phyloP scores from a whole-genome alignment of 2,797 vertebrate species.

The Manis crassicaudata region DNA sequence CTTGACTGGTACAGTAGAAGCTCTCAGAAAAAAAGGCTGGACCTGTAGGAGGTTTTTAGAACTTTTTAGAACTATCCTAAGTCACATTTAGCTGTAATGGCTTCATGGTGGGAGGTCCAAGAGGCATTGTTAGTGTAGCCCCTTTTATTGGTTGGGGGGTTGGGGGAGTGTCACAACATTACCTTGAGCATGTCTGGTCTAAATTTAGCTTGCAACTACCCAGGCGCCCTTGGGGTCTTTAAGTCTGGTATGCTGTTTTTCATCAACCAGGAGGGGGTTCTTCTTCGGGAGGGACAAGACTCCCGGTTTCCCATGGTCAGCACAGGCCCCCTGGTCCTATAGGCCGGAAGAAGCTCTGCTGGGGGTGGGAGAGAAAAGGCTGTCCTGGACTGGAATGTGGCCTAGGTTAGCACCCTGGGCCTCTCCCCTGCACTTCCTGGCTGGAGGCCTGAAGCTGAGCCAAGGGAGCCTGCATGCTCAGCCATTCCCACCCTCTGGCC shows the following conservation, averaged over 20 bases:
- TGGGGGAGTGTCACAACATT: background rate
- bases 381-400: slow-evolving; percentile 44
- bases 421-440: slow-evolving; percentile 4
- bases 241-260: background rate
- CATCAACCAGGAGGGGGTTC: background rate
- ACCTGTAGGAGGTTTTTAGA: background rate
- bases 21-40: background rate
- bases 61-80: background rate
- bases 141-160: background rate
- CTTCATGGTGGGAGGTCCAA: background rate
- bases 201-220: slow-evolving; percentile 21
- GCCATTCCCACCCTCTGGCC: background rate
- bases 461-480: background rate
- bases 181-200: background rate
- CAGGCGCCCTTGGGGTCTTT: background rate
- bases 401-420: background rate
- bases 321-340: background rate
- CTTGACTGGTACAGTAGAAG: background rate
- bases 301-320: slow-evolving; percentile 33
- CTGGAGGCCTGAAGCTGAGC: background rate
- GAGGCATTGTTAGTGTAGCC: background rate
- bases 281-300: background rate
- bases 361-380: slow-evolving; percentile 33
- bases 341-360: slow-evolving; percentile 11
- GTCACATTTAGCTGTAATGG: background rate